Base-by-base conservation (phyloP, 2,113 vertebrate species). In the Monarcha castaneiventris region DNA sequence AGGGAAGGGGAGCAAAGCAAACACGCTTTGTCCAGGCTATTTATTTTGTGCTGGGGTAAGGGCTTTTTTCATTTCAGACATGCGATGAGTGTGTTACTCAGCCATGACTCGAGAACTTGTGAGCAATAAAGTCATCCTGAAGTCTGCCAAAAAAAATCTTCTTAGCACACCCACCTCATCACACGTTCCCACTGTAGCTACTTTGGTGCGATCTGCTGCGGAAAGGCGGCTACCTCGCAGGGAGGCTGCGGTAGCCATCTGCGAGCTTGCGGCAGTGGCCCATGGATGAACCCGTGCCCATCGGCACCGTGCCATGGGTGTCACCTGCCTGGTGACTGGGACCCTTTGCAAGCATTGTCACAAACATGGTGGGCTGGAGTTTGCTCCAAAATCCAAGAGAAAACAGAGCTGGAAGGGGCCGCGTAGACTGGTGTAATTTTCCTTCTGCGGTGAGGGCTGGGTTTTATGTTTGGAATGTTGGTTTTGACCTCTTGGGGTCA, bases 51-150 rank as follows among this genome's bases (percentile, higher is more conserved):
- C 93, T 93, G 86, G 97, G 84, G 29, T 95, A 91, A 92, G 92
- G 59, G 12, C 37, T 91, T 68, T 37, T 52, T 33, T 54, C 62
- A 72, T 85, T 95, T 85, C 86, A 97, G 92, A 72, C 94, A 82
- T 91, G 88, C 59, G 5, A 84, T 74, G 94, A 97, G 94, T 23
- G 86, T 77, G 94, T 97, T 96, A 95, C 95, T 97, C 96, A 97
- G 95, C 87, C 94, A 90, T 97, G 96, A 96, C 92, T 96, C 90
- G 80, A 95, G 92, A 95, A 93, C 95, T 96, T 95, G 94, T 97
- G 96, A 97, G 95, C 94, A 97, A 93, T 93, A 97, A 96, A 97
- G 95, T 97, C 97, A 97, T 95, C 90, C 92, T 5, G 46, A 94
- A 95, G 86, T 92, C 94, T 95, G 94, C 94, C 94, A 96, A 95